Conservation (phyloP, 2,888 invertebrate species). For the Mythimna ferrago region DNA sequence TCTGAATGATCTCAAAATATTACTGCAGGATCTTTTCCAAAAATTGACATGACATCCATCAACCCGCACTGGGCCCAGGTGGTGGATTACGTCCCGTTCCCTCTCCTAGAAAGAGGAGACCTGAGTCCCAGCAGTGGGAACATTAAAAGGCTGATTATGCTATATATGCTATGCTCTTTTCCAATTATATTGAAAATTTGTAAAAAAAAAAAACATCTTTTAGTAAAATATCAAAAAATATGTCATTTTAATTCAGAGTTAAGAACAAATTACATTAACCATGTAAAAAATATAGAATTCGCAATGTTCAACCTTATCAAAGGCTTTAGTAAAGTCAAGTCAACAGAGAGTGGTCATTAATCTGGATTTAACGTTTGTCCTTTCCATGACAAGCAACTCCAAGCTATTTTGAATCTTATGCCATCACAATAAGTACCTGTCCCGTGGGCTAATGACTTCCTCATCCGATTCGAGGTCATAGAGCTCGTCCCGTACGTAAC, state of each 20-base stretch:
- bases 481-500: conserved; percentile 78
- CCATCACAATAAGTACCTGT: conserved; percentile 71
- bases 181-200: too few relatives aligned
- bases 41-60: too few relatives aligned
- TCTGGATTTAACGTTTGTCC: background rate
- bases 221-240: background rate
- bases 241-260: background rate
- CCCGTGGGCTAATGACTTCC: conserved; percentile 74
- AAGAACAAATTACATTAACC: background rate
- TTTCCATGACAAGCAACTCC: conserved; percentile 12
- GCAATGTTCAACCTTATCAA: background rate
- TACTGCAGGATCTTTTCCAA: too few relatives aligned
- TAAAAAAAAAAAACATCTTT: background rate
- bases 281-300: background rate
- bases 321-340: background rate
- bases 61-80: too few relatives aligned
- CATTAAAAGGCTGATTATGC: too few relatives aligned
- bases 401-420: conserved; percentile 6
- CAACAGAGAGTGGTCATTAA: background rate
- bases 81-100: too few relatives aligned
- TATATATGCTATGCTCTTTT: too few relatives aligned
- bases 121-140: too few relatives aligned
- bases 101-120: too few relatives aligned
- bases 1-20: too few relatives aligned
- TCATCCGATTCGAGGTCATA: conserved; percentile 85